Evolutionary conservation across 2,888 invertebrate species (phyloP).

Genomic region (Catocala sponsa): DNA sequence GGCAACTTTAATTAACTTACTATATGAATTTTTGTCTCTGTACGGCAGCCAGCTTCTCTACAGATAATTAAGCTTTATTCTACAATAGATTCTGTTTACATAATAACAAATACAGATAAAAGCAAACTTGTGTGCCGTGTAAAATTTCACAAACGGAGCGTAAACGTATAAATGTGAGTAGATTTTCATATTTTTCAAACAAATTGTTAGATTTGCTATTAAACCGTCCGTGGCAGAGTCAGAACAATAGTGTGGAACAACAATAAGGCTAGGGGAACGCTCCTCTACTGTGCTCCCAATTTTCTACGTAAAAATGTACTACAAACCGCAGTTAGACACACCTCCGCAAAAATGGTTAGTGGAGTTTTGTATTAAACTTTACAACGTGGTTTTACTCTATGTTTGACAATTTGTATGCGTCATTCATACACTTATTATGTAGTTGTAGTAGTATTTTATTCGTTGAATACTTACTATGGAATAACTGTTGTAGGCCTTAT

Average conservation of each 20-base stretch:
- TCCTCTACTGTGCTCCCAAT: slow-evolving; percentile 7
- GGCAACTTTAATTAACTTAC: too few species aligned
- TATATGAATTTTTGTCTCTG: too few species aligned
- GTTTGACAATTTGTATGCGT: background rate
- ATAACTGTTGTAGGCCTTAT: too few species aligned
- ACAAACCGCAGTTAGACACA: slow-evolving; percentile 1
- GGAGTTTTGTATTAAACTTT: background rate
- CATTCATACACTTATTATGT: too few species aligned
- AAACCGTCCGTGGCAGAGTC: slow-evolving; percentile 6
- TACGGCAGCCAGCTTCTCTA: too few species aligned
- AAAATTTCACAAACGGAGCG: slow-evolving; percentile 1
- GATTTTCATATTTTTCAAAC: slow-evolving; percentile 10
- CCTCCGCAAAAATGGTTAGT: background rate
- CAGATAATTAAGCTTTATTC: too few species aligned
- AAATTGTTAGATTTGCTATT: slow-evolving; percentile 12
- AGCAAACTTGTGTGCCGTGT: too few species aligned
- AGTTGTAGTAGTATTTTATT: too few species aligned
- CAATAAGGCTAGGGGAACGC: slow-evolving; percentile 5
- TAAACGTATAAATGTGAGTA: background rate
- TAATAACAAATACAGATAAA: too few species aligned
- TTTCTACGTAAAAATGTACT: slow-evolving; percentile 10
- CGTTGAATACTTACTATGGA: too few species aligned
- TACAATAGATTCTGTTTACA: too few species aligned
- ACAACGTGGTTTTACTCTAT: background rate
- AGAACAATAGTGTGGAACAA: slow-evolving; percentile 11